phyloP scores from a whole-genome alignment of 2,797 vertebrate genomes.

The Ptychadena robeensis region DNA sequence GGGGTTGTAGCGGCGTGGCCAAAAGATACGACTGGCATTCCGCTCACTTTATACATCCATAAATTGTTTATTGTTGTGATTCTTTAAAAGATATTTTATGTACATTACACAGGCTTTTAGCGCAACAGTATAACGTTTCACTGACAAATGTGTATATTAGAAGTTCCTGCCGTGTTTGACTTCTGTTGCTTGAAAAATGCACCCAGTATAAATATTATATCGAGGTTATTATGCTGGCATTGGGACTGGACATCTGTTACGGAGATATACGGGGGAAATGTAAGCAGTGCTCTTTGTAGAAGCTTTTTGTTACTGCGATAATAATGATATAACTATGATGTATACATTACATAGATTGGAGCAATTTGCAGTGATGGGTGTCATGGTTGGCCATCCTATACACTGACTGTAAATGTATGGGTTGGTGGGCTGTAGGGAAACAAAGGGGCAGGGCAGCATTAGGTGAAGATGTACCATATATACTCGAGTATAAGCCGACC shows the following conservation, averaged over 20 bases:
- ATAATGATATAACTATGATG: slow-evolving; percentile 27
- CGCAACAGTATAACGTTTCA: slow-evolving; percentile 40
- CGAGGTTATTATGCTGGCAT: slow-evolving; percentile 37
- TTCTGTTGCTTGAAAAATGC: slow-evolving; percentile 55
- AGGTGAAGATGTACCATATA: no score
- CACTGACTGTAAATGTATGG: no score
- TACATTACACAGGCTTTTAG: slow-evolving; percentile 24
- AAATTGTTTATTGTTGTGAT: slow-evolving; percentile 48
- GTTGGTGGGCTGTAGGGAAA: no score
- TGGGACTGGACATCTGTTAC: slow-evolving; percentile 31
- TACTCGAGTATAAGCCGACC: no score
- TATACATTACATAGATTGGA: slow-evolving; percentile 15
- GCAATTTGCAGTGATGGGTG: neutral
- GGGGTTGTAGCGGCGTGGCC: neutral
- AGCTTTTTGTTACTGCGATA: slow-evolving; percentile 33
- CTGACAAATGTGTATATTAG: slow-evolving; percentile 40
- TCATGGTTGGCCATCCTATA: no score
- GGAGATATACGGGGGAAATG: slow-evolving; percentile 25
- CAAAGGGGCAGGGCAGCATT: no score
- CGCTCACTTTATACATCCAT: slow-evolving; percentile 25
- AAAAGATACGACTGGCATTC: slow-evolving; percentile 17
- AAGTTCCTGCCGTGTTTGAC: slow-evolving; percentile 45
- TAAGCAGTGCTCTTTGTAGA: slow-evolving; percentile 24
- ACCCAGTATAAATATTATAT: slow-evolving; percentile 54
- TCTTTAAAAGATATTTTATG: slow-evolving; percentile 46